A percentile compares a stretch with the other conserved stretches of the same genome.
phyloP scores from a whole-genome alignment of 2,888 invertebrate species.

The Spodoptera littoralis region DNA sequence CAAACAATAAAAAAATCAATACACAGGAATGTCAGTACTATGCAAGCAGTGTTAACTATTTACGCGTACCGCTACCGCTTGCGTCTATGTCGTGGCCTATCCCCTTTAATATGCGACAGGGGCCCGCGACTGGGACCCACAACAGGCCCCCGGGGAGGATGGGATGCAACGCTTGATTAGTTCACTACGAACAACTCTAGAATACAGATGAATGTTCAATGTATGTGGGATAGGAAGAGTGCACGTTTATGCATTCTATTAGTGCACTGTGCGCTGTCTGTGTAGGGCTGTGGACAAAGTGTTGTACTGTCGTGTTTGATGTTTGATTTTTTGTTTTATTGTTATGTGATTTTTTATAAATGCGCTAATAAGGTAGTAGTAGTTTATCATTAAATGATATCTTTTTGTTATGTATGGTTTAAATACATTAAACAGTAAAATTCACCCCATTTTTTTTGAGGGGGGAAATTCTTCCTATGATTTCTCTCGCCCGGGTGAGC shows the following conservation, averaged over 20 bases:
- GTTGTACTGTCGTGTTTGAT: slow-evolving; percentile 15
- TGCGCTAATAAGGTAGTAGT: background rate
- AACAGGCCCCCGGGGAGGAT: slow-evolving; percentile 48
- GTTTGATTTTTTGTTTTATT: background rate
- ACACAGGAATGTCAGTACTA: slow-evolving; percentile 11
- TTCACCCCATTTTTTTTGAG: too few relatives aligned
- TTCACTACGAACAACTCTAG: slow-evolving; percentile 38
- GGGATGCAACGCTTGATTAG: slow-evolving; percentile 58
- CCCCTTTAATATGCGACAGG: slow-evolving; percentile 52
- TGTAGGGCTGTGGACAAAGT: slow-evolving; percentile 32
- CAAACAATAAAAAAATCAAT: slow-evolving; percentile 4
- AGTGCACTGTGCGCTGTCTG: slow-evolving; percentile 27
- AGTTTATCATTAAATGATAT: too few relatives aligned
- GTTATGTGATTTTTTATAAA: slow-evolving; percentile 7
- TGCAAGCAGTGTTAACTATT: slow-evolving; percentile 20
- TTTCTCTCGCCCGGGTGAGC: too few relatives aligned
- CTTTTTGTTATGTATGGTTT: background rate
- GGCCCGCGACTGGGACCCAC: slow-evolving; percentile 47
- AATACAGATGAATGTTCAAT: slow-evolving; percentile 50
- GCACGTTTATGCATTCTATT: slow-evolving; percentile 40
- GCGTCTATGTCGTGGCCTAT: slow-evolving; percentile 7
- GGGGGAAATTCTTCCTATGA: too few relatives aligned
- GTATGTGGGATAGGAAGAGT: slow-evolving; percentile 49
- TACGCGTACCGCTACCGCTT: slow-evolving; percentile 39
- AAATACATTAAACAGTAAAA: too few relatives aligned